Percentiles rank a stretch among this genome's conserved stretches.
These are phyloP conservation scores for Heliornis fulica DNA, from an alignment of 2,113 vertebrate genomes.

Conservation along the genomic window DNA sequence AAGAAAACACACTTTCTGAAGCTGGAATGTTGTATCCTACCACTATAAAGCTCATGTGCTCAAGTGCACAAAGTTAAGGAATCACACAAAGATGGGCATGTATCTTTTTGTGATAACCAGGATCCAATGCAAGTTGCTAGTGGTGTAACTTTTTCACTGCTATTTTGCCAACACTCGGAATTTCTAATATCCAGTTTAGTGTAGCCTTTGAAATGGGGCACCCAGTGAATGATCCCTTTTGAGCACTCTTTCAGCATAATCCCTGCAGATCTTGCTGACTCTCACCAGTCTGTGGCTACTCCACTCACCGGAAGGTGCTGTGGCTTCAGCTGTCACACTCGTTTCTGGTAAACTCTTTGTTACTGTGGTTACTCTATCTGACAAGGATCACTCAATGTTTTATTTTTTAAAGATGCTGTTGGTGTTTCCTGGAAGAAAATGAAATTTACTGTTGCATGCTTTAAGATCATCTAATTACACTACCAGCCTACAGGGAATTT, in stretches of 20 bases:
- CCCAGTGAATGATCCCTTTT: not conserved
- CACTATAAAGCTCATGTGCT: not conserved
- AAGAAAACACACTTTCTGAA: not conserved
- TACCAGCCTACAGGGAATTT: slow-evolving; percentile 30
- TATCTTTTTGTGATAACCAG: not conserved
- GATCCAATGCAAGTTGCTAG: not conserved
- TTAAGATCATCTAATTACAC: slow-evolving; percentile 12
- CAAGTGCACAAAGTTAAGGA: not conserved
- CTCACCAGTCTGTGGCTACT: not conserved
- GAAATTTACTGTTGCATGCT: not conserved
- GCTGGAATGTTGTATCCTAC: not conserved
- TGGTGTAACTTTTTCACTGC: not conserved
- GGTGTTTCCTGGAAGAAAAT: slow-evolving; percentile 21
- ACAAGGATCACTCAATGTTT: not conserved
- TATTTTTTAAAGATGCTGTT: not conserved
- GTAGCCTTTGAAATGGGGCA: not conserved
- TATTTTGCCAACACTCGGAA: not conserved
- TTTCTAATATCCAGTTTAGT: not conserved
- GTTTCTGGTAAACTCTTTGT: not conserved
- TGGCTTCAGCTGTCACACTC: not conserved
- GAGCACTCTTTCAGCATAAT: not conserved
- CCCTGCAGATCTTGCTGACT: not conserved
- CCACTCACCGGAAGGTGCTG: not conserved
- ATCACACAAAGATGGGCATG: not conserved
- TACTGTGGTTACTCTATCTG: not conserved